Percentiles rank a stretch among this genome's conserved stretches.
phyloP scores from a whole-genome alignment of 2,113 vertebrate genomes.

The Leptodactylus fuscus region DNA sequence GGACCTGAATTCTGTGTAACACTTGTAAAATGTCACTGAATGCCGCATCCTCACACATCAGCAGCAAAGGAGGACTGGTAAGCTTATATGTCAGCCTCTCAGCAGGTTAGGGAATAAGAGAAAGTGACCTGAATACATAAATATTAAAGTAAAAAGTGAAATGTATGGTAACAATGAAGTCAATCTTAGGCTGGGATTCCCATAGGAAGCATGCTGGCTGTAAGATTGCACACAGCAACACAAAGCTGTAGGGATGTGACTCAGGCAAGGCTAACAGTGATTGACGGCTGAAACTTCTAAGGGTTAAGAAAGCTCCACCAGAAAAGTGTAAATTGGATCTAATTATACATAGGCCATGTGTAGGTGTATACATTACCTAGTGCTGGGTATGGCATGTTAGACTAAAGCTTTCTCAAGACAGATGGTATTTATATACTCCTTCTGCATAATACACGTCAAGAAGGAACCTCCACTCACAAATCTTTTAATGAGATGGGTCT shows the following conservation, averaged over 20 bases:
- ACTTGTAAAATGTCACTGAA: conserved; percentile 20
- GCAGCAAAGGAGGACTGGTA: not conserved
- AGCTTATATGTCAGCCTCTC: not conserved
- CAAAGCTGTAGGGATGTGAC: not conserved
- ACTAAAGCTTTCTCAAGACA: conserved; percentile 4
- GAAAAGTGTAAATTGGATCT: not conserved
- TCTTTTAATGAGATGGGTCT: not conserved
- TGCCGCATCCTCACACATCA: not conserved
- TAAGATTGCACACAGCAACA: not conserved
- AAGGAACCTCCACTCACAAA: conserved; percentile 9
- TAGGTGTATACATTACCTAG: conserved; percentile 14
- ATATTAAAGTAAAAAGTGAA: not conserved
- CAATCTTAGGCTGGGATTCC: not conserved
- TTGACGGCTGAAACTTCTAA: not conserved
- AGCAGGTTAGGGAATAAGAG: not conserved
- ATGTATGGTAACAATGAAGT: not conserved
- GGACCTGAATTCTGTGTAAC: not conserved
- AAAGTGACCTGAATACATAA: conserved; percentile 31
- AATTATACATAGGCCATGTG: not conserved
- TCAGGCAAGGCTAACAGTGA: conserved; percentile 8
- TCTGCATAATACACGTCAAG: not conserved
- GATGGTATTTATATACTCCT: not conserved
- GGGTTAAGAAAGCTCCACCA: not conserved
- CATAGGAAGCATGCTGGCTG: not conserved
- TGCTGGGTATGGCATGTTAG: not conserved